Base-by-base conservation (phyloP, 1,140 invertebrate species). In the Bombus picipes region DNA sequence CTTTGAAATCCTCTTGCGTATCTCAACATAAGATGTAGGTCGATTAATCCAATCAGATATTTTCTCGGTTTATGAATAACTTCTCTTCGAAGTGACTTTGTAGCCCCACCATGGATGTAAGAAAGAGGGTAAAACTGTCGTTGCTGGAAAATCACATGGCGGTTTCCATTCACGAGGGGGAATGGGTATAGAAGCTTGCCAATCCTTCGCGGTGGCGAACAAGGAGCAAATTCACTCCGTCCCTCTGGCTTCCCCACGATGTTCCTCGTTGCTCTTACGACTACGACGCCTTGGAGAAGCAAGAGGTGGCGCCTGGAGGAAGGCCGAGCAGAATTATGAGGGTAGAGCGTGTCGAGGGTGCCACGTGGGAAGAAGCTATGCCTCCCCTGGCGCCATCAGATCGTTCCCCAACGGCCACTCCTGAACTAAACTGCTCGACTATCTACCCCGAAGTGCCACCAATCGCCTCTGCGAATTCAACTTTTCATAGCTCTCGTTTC, bases 341-440 rank as follows among this genome's bases (percentile, higher is more conserved):
- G 92, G 91, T 92, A 93, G 79, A 90, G 86, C 92, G 92, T 92
- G 92, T 88, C 91, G 90, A 82, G 93, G 92, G 91, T 92, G 92
- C 92, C 93, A 94, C 93, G 92, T 94, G 92, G 92, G 92, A 93
- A 94, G 93, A 92, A 94, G 93, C 94, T 94, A 95, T 95, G 93
- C 91, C 92, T 95, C 94, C 94, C 94, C 88, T 92, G 94, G 91
- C 91, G 93, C 91, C 91, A 74, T 92, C 87, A 91, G 92, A 95
- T 95, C 92, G 94, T 93, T 95, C 94, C 94, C 94, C 89, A 94
- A 95, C 89, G 94, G 87, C 92, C 92, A 94, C 93, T 94, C 91
- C 85, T 80, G 89, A 93, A 93, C 94, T 94, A 94, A 94, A 94
- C 93, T 94, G 92, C 92, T 92, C 89, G 83, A 85, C 92, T 93